These are phyloP conservation scores for Aelia acuminata DNA, from an alignment of 2,888 invertebrate species.

Conservation along the genomic window DNA sequence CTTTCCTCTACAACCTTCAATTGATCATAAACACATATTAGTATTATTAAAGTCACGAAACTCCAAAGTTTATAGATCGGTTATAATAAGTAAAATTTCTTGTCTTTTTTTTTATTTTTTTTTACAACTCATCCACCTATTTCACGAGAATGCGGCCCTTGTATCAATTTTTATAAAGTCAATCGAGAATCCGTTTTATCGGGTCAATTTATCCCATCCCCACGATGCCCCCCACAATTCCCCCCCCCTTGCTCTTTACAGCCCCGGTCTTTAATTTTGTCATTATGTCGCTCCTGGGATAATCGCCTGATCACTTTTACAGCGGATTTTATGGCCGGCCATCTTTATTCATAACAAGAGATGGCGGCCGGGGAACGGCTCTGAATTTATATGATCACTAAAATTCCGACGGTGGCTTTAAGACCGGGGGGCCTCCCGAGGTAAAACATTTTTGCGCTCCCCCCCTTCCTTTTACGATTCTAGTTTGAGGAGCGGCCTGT, in stretches of 20 bases:
- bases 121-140: neutral
- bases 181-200: neutral
- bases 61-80: neutral
- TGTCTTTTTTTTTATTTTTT: neutral
- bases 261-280: constrained; percentile 38
- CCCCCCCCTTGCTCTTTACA: neutral
- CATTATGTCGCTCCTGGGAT: constrained; percentile 52
- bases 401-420: constrained; percentile 47
- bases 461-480: constrained; percentile 2
- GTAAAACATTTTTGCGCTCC: constrained; percentile 35
- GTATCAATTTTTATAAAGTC: neutral
- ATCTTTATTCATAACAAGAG: constrained; percentile 60
- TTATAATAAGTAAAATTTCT: neutral
- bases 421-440: neutral
- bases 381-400: constrained; percentile 58
- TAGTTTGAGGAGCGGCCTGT: constrained; percentile 43
- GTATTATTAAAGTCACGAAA: neutral
- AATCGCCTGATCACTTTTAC: constrained; percentile 57
- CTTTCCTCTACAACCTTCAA: neutral
- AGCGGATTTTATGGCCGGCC: constrained; percentile 57
- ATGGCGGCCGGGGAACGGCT: constrained; percentile 17
- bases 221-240: neutral
- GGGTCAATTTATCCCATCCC: neutral
- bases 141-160: neutral
- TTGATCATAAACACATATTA: neutral